phyloP scores from a whole-genome alignment of 1,140 invertebrate species.

The Magallana ariakensis region DNA sequence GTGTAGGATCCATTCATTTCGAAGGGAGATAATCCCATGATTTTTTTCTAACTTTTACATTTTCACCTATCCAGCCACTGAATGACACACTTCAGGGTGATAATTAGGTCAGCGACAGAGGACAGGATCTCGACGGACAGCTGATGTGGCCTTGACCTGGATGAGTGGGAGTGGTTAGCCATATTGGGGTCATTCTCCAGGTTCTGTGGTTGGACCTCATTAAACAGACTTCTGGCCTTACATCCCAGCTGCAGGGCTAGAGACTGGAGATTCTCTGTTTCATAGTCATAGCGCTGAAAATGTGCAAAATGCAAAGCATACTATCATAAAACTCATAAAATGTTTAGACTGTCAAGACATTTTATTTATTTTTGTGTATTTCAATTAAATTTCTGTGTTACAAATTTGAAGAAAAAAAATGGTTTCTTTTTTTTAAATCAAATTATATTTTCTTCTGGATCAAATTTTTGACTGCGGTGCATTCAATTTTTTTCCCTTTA shows the following conservation, averaged over 20 bases:
- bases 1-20: too few species aligned
- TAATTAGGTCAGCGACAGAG: slow-evolving; percentile 90
- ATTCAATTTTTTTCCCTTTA: too few species aligned
- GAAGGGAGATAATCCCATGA: too few species aligned
- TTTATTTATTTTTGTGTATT: too few species aligned
- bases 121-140: slow-evolving; percentile 90
- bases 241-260: slow-evolving; percentile 91
- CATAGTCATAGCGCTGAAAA: slow-evolving; percentile 92
- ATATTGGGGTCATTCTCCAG: slow-evolving; percentile 72
- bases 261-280: slow-evolving; percentile 93
- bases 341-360: too few species aligned
- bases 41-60: not conserved
- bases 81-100: slow-evolving; percentile 91
- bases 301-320: too few species aligned
- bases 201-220: slow-evolving; percentile 76
- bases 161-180: slow-evolving; percentile 61
- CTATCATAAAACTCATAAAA: too few species aligned
- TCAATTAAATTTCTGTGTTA: too few species aligned
- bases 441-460: too few species aligned
- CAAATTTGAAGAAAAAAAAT: too few species aligned
- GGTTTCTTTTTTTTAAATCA: too few species aligned
- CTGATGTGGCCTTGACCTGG: slow-evolving; percentile 52
- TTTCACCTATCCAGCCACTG: slow-evolving; percentile 84
- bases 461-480: too few species aligned
- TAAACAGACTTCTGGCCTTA: slow-evolving; percentile 89